Conservation (phyloP, 2,113 vertebrate species). For the Porphyrio hochstetteri region DNA sequence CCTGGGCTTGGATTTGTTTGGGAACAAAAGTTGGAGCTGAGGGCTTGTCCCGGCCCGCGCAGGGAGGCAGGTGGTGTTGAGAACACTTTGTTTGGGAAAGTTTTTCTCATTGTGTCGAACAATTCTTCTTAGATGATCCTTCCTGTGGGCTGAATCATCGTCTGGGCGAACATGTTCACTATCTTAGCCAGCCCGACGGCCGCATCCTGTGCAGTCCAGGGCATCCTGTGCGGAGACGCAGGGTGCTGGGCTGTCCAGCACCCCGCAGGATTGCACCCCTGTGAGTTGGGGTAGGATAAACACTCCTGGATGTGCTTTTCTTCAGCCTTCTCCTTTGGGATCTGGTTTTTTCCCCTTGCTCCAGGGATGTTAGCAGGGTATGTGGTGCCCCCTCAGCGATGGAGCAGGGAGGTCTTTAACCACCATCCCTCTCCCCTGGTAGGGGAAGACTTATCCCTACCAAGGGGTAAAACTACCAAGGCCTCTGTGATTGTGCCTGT, state of each 20-base stretch:
- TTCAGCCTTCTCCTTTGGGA: not conserved
- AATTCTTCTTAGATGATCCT: conserved; percentile 60
- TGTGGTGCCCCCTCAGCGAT: not conserved
- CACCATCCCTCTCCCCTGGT: not conserved
- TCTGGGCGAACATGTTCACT: not conserved
- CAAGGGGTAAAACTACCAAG: not conserved
- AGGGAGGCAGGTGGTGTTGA: conserved; percentile 49
- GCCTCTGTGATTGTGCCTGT: not conserved
- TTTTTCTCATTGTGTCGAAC: conserved; percentile 51
- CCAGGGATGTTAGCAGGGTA: not conserved
- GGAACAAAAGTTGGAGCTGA: not conserved
- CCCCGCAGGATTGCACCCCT: not conserved
- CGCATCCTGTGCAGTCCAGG: not conserved
- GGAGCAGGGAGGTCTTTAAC: not conserved
- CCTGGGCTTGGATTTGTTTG: not conserved
- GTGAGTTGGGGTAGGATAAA: not conserved
- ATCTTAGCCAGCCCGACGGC: not conserved
- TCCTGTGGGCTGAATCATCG: conserved; percentile 67
- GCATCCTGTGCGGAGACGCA: not conserved
- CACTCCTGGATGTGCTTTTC: not conserved
- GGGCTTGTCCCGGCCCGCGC: not conserved
- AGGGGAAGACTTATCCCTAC: not conserved
- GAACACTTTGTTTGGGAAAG: conserved; percentile 67
- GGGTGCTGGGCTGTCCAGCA: not conserved
- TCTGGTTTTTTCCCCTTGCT: not conserved